Evolutionary conservation across 2,113 vertebrate genomes (phyloP).

Genomic region (Heliornis fulica): DNA sequence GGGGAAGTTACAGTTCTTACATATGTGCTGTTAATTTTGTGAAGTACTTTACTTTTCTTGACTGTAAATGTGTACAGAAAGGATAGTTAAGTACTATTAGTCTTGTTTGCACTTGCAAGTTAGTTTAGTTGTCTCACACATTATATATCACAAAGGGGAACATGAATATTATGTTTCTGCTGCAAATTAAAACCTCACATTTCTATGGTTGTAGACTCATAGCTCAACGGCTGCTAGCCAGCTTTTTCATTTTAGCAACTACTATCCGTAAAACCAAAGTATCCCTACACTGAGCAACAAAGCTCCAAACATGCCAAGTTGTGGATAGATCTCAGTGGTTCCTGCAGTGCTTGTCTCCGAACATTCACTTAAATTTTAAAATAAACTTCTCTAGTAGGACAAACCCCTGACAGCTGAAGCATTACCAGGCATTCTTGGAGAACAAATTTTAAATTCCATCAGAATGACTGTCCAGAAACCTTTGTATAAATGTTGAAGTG

Average conservation of each 20-base stretch:
- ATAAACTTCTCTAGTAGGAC: not conserved
- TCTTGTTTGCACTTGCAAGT: not conserved
- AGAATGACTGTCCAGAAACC: not conserved
- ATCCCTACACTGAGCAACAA: not conserved
- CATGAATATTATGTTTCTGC: not conserved
- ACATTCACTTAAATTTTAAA: not conserved
- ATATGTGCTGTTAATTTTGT: not conserved
- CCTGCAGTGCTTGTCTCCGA: not conserved
- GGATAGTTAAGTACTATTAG: not conserved
- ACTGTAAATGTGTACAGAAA: not conserved
- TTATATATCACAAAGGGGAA: not conserved
- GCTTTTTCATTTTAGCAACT: not conserved
- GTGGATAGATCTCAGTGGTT: not conserved
- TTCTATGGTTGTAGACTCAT: not conserved
- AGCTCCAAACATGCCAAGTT: not conserved
- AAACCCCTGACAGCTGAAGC: not conserved
- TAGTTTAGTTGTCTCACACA: not conserved
- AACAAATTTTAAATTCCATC: not conserved
- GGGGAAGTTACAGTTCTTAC: not conserved
- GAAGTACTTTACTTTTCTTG: not conserved
- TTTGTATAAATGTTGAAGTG: not conserved
- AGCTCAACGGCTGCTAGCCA: not conserved
- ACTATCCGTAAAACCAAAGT: not conserved
- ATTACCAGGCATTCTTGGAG: not conserved
- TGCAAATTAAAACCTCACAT: not conserved